Evolutionary conservation across 2,888 invertebrate species (phyloP).

Genomic region (Agrochola lychnidis): DNA sequence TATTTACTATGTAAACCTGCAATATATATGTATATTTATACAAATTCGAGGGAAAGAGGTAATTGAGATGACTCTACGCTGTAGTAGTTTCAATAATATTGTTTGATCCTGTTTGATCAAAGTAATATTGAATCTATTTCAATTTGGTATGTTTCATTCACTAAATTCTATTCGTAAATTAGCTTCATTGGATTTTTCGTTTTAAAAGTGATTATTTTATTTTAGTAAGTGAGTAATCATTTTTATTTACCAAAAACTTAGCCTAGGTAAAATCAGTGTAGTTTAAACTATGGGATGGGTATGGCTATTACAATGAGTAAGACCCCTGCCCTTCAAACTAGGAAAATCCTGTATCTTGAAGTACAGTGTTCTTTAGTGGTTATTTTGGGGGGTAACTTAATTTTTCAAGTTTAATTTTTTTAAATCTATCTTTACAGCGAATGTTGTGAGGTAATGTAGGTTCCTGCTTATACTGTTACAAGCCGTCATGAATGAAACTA

Average conservation of each 20-base stretch:
- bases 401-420: not conserved
- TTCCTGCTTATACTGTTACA: not conserved
- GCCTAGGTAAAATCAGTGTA: too few relatives aligned
- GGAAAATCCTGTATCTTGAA: too few relatives aligned
- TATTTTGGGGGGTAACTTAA: not conserved
- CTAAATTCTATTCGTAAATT: not conserved
- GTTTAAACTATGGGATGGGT: too few relatives aligned
- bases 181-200: not conserved
- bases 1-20: too few relatives aligned
- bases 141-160: not conserved
- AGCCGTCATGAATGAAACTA: not conserved
- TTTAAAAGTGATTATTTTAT: not conserved
- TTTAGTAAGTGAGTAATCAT: too few relatives aligned
- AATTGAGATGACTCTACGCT: too few relatives aligned
- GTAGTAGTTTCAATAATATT: not conserved
- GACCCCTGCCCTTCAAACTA: too few relatives aligned
- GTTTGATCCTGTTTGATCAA: not conserved
- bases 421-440: not conserved
- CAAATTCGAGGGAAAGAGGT: too few relatives aligned
- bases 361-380: too few relatives aligned
- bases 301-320: too few relatives aligned
- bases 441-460: not conserved
- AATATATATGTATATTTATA: too few relatives aligned
- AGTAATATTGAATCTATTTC: slow-evolving; percentile 9
- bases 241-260: too few relatives aligned